Evolutionary conservation across 2,113 vertebrate genomes (phyloP).

Genomic region (Cebidichthys violaceus): DNA sequence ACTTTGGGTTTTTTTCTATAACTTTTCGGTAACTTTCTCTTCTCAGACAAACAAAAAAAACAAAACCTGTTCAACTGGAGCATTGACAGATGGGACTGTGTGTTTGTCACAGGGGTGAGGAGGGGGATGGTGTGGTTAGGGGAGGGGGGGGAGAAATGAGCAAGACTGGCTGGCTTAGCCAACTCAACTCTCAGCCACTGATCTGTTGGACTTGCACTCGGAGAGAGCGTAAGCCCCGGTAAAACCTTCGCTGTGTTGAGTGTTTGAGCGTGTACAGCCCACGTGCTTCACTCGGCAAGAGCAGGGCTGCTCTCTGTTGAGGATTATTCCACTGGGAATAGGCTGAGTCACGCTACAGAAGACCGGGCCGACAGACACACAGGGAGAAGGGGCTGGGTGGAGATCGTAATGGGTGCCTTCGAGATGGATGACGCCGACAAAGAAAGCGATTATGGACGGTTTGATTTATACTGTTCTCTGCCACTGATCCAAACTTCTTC

Average conservation of each 20-base stretch:
- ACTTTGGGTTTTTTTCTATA: neutral
- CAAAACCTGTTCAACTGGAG: neutral
- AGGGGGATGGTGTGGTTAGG: neutral
- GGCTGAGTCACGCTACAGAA: slow-evolving; percentile 77
- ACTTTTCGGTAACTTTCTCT: neutral
- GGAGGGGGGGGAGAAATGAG: neutral
- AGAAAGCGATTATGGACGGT: slow-evolving; percentile 31
- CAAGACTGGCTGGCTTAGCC: slow-evolving; percentile 40
- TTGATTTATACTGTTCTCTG: slow-evolving; percentile 10
- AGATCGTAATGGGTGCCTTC: slow-evolving; percentile 21
- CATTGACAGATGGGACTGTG: neutral
- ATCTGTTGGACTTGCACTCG: slow-evolving; percentile 59
- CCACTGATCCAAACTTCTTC: slow-evolving; percentile 10
- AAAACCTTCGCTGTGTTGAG: slow-evolving; percentile 68
- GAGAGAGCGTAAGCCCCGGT: slow-evolving; percentile 65
- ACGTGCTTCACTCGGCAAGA: slow-evolving; percentile 64
- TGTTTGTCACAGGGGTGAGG: neutral
- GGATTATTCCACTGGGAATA: slow-evolving; percentile 77
- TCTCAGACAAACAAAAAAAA: slow-evolving; percentile 13
- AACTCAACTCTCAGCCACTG: slow-evolving; percentile 47
- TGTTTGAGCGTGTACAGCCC: slow-evolving; percentile 61
- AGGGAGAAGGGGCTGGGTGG: slow-evolving; percentile 8
- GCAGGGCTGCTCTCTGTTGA: slow-evolving; percentile 63
- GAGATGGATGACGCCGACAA: slow-evolving; percentile 34
- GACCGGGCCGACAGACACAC: slow-evolving; percentile 42